phyloP scores from a whole-genome alignment of 2,797 vertebrate genomes.

The Enteromius viviparus region DNA sequence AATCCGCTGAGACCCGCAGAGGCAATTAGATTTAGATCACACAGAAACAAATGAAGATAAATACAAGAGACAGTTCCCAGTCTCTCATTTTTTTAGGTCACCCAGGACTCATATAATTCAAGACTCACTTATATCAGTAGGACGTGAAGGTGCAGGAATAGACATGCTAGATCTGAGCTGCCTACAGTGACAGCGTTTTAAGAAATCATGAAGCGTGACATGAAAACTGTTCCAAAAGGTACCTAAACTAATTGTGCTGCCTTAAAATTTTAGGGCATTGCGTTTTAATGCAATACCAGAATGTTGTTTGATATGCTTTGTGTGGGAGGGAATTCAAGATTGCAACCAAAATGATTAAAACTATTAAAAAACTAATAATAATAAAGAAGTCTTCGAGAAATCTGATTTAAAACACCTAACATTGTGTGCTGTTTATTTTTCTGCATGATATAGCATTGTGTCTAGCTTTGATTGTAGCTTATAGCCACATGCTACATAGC shows the following conservation, averaged over 20 bases:
- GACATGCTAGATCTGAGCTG: neutral
- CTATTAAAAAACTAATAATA: neutral
- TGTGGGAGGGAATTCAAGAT: neutral
- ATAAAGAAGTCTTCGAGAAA: neutral
- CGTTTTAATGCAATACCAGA: neutral
- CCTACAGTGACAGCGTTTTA: constrained; percentile 3
- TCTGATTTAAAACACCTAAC: neutral
- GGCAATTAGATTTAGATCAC: constrained; percentile 57
- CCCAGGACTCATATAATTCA: constrained; percentile 13
- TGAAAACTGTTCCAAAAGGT: neutral
- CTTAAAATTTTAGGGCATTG: neutral
- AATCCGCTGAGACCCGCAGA: constrained; percentile 49
- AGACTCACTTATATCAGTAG: constrained; percentile 11
- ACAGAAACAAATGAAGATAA: constrained; percentile 63
- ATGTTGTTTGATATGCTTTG: neutral
- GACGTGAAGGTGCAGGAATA: constrained; percentile 7
- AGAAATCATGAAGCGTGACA: neutral
- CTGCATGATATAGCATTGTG: neutral
- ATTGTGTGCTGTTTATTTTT: neutral
- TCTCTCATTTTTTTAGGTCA: constrained; percentile 49
- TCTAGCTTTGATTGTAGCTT: neutral
- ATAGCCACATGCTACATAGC: neutral
- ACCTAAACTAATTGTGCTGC: neutral
- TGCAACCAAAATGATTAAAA: neutral
- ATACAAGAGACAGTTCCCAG: constrained; percentile 53